phyloP scores from a whole-genome alignment of 2,888 invertebrate species.

The Acleris emargana region DNA sequence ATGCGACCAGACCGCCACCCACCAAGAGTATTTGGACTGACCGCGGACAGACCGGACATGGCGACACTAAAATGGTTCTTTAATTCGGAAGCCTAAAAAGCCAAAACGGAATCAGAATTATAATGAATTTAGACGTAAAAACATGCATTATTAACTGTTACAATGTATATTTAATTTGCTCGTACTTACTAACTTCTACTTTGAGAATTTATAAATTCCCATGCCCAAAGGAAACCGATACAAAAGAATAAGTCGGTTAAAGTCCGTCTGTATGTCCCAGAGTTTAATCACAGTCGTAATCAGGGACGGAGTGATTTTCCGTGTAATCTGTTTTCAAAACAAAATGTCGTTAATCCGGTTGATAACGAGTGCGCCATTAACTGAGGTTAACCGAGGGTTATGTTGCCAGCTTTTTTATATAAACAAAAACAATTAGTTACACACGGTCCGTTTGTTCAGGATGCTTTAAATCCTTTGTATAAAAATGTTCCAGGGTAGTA shows the following conservation, averaged over 20 bases:
- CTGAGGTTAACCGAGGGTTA: slow-evolving; percentile 13
- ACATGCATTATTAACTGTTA: no score
- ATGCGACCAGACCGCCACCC: no score
- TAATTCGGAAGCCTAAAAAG: no score
- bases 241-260: background rate
- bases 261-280: background rate
- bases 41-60: no score
- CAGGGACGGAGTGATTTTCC: slow-evolving; percentile 1
- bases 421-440: slow-evolving; percentile 1
- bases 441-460: background rate
- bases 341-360: slow-evolving; percentile 19
- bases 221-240: background rate
- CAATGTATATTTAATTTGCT: no score
- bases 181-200: no score
- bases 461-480: background rate
- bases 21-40: no score
- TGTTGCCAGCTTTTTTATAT: slow-evolving; percentile 9
- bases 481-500: no score
- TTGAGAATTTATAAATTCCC: no score
- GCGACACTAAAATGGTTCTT: no score
- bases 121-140: no score
- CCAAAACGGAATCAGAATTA: no score
- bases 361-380: slow-evolving; percentile 20
- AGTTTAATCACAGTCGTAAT: slow-evolving; percentile 7
- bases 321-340: slow-evolving; percentile 19